A percentile compares a stretch with the other conserved stretches of the same genome.
phyloP scores from a whole-genome alignment of 2,113 vertebrate species.

The Cinclus mexicanus region DNA sequence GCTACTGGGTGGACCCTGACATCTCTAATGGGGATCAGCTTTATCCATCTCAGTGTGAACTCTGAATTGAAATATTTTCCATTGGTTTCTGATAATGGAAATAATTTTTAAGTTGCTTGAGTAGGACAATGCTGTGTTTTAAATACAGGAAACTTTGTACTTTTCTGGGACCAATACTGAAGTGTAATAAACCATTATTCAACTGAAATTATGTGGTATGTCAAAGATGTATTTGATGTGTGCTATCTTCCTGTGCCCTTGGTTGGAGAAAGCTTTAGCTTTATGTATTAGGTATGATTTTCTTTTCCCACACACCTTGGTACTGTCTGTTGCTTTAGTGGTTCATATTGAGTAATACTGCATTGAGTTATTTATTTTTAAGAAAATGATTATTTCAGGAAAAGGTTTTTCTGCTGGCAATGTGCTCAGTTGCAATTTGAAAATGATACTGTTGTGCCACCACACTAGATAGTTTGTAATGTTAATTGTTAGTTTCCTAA shows the following conservation, averaged over 20 bases:
- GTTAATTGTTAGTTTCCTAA: conserved; percentile 18
- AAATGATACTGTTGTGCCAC: neutral
- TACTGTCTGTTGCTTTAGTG: neutral
- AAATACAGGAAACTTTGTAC: neutral
- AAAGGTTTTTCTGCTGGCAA: neutral
- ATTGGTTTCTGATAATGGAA: neutral
- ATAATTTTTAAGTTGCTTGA: neutral
- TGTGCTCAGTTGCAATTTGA: neutral
- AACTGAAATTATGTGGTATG: neutral
- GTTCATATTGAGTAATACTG: neutral
- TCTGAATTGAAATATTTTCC: neutral
- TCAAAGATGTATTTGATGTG: neutral
- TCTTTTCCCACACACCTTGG: neutral
- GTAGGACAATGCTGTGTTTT: neutral
- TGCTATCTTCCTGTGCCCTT: neutral
- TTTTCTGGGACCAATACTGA: neutral
- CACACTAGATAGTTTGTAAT: neutral
- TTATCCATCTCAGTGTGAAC: neutral
- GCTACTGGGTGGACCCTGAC: neutral
- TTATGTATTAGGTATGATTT: neutral
- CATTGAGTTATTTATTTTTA: neutral
- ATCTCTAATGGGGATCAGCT: neutral
- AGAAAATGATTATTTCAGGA: neutral
- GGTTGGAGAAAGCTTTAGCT: neutral
- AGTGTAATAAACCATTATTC: neutral